These are phyloP conservation scores for Macrobrachium nipponense DNA, from an alignment of 1,140 invertebrate species.

Conservation along the genomic window DNA sequence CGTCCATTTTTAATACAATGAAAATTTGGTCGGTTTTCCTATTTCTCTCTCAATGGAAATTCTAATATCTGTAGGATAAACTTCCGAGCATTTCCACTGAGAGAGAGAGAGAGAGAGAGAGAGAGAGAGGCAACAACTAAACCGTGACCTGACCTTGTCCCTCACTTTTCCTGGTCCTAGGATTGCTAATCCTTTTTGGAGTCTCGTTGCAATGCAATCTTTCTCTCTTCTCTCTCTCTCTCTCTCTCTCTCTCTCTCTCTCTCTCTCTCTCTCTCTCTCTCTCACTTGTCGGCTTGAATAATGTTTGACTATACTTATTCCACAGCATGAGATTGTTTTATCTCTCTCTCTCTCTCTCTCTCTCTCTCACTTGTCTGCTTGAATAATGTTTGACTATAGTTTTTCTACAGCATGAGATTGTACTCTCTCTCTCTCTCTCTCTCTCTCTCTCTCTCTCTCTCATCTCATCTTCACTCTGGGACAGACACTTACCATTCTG, in stretches of 20 bases:
- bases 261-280: conserved; percentile 8
- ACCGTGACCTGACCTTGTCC: too few species aligned
- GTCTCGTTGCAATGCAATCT: too few species aligned
- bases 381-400: too few species aligned
- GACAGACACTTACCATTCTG: too few species aligned
- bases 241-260: conserved; percentile 4
- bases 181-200: background rate
- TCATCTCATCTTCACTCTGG: too few species aligned
- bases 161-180: background rate
- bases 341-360: conserved; percentile 22
- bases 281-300: background rate
- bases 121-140: conserved; percentile 2
- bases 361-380: background rate
- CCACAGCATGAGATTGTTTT: too few species aligned
- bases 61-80: background rate
- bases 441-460: conserved; percentile 16
- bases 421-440: background rate
- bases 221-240: background rate
- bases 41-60: background rate
- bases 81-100: background rate
- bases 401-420: too few species aligned
- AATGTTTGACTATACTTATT: too few species aligned
- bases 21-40: background rate
- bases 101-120: conserved; percentile 16
- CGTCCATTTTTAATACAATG: too few species aligned